Evolutionary conservation across 1,140 invertebrate genomes (phyloP).

Genomic region (Zophobas atratus): DNA sequence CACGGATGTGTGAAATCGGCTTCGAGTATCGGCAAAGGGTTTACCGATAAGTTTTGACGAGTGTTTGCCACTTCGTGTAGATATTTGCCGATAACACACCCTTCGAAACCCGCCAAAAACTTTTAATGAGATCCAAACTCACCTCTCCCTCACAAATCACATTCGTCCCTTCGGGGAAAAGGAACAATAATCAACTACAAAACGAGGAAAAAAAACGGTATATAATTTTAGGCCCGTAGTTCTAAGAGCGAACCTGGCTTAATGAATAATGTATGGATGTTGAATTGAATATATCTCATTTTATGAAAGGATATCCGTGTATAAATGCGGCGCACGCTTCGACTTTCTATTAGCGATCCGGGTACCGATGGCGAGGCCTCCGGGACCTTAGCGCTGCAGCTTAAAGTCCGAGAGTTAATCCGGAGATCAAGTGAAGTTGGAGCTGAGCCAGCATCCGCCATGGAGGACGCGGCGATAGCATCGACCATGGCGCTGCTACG

Average conservation of each 20-base stretch:
- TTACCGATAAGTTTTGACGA: slow-evolving; percentile 37
- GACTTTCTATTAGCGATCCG: slow-evolving; percentile 35
- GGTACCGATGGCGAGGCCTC: slow-evolving; percentile 8
- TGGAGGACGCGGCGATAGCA: slow-evolving; percentile 3
- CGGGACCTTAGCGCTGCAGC: slow-evolving; percentile 28
- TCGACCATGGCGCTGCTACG: slow-evolving; percentile 29
- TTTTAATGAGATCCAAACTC: slow-evolving; percentile 25
- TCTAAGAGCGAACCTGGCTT: not conserved
- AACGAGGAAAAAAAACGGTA: slow-evolving; percentile 1
- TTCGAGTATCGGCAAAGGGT: slow-evolving; percentile 23
- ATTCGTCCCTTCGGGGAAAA: not conserved
- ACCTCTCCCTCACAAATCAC: slow-evolving; percentile 10
- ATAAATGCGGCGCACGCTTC: slow-evolving; percentile 39
- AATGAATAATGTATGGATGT: slow-evolving; percentile 35
- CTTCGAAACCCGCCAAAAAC: slow-evolving; percentile 5
- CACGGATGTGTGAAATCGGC: slow-evolving; percentile 35
- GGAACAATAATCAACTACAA: not conserved
- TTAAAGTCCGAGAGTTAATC: slow-evolving; percentile 43
- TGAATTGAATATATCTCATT: slow-evolving; percentile 40
- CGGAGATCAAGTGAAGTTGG: slow-evolving; percentile 37
- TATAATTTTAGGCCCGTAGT: not conserved
- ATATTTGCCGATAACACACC: slow-evolving; percentile 30
- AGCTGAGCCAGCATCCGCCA: slow-evolving; percentile 34
- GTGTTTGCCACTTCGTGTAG: slow-evolving; percentile 28
- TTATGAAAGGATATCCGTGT: slow-evolving; percentile 40